phyloP scores from a whole-genome alignment of 2,888 invertebrate species.

The Desoria tigrina region DNA sequence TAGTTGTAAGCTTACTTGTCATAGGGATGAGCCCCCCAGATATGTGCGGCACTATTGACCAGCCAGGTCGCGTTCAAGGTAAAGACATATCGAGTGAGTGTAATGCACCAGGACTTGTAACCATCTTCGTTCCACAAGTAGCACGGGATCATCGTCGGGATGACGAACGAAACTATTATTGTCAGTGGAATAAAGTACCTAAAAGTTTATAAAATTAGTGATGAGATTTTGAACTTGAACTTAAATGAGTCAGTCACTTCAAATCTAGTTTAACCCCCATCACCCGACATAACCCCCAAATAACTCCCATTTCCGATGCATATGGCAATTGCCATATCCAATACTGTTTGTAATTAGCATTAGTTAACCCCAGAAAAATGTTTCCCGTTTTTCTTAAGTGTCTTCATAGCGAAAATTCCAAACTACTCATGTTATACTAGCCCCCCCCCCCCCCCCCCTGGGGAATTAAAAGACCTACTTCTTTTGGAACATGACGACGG shows the following conservation, averaged over 20 bases:
- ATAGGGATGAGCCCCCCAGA: constrained; percentile 76
- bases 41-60: constrained; percentile 79
- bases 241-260: no score
- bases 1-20: constrained; percentile 63
- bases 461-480: constrained; percentile 62
- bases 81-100: constrained; percentile 65
- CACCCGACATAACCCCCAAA: no score
- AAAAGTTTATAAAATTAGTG: constrained; percentile 55
- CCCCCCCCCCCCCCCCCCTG: no score
- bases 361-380: no score
- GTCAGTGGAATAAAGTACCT: constrained; percentile 69
- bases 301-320: no score
- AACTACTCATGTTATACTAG: neutral
- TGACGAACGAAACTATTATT: constrained; percentile 62
- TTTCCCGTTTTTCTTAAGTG: no score
- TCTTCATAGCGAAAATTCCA: neutral
- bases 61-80: constrained; percentile 75
- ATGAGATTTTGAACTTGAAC: no score
- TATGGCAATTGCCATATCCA: no score
- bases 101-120: constrained; percentile 64
- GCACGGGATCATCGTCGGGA: constrained; percentile 67
- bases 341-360: no score
- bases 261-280: no score
- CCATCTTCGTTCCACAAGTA: constrained; percentile 70
- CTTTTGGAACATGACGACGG: constrained; percentile 80